Evolutionary conservation across 1,140 invertebrate species (phyloP).

Genomic region (Conus ventricosus): DNA sequence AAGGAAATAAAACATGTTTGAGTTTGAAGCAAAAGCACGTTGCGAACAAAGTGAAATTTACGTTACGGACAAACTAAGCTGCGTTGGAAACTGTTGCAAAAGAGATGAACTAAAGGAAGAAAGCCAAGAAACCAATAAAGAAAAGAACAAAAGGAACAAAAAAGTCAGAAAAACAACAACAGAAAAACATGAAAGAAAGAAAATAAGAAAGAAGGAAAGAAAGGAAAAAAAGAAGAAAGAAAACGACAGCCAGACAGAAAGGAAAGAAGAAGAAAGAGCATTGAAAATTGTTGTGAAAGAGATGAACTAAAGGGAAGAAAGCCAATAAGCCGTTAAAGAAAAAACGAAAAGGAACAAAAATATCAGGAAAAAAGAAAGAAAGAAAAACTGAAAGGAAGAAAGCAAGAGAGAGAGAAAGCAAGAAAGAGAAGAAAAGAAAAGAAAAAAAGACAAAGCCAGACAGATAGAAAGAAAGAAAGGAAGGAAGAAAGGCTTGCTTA

Average conservation of each 20-base stretch:
- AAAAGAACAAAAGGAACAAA: neutral
- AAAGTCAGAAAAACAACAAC: neutral
- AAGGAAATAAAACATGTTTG: no score
- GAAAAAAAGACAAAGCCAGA: neutral
- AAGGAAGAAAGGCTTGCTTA: neutral
- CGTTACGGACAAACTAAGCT: no score
- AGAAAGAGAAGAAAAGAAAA: neutral
- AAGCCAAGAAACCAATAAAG: neutral
- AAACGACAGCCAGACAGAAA: neutral
- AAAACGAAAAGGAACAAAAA: neutral
- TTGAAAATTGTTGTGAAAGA: neutral
- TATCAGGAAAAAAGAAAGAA: neutral
- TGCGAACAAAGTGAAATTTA: no score
- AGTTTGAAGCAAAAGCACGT: no score
- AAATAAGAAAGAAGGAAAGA: neutral
- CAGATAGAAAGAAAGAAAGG: neutral
- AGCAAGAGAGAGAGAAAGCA: neutral
- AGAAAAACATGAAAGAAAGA: neutral
- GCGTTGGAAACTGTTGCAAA: no score
- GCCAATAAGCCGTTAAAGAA: neutral
- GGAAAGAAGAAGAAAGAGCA: neutral
- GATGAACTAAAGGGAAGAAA: neutral
- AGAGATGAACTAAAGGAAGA: neutral
- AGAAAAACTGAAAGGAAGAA: neutral
- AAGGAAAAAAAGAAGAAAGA: neutral